These are phyloP conservation scores for Hemistola chrysoprasaria DNA, from an alignment of 2,888 invertebrate genomes.

Conservation along the genomic window DNA sequence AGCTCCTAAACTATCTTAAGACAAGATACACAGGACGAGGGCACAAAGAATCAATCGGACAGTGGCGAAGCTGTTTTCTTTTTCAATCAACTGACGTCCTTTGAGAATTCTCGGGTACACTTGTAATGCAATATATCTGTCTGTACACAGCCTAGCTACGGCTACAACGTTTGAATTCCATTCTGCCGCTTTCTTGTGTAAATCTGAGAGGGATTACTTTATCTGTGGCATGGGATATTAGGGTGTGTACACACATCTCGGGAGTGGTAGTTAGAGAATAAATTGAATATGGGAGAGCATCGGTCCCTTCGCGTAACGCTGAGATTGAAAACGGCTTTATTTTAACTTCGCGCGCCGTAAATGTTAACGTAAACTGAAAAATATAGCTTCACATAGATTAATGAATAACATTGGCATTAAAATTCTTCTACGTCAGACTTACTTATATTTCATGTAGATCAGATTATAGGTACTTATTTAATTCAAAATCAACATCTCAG, in stretches of 20 bases:
- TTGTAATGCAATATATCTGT: constrained; percentile 36
- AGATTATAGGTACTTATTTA: no score
- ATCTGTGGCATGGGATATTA: constrained; percentile 36
- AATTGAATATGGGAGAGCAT: constrained; percentile 66
- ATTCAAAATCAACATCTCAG: no score
- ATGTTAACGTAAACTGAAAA: constrained; percentile 46
- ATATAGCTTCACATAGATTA: constrained; percentile 42
- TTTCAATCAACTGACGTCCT: constrained; percentile 74
- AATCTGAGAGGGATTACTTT: constrained; percentile 14
- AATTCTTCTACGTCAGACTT: no score
- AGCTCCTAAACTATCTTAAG: constrained; percentile 43
- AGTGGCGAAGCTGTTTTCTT: constrained; percentile 74
- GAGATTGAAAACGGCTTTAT: constrained; percentile 63
- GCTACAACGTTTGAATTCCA: constrained; percentile 5
- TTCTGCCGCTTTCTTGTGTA: constrained; percentile 16
- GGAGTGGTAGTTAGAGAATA: constrained; percentile 67
- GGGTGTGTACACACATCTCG: constrained; percentile 34
- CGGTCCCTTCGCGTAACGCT: constrained; percentile 48
- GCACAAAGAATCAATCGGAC: constrained; percentile 74
- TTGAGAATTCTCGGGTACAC: constrained; percentile 49
- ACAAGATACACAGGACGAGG: constrained; percentile 58
- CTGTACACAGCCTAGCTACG: constrained; percentile 40
- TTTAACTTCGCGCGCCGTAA: constrained; percentile 57
- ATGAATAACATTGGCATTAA: constrained; percentile 20
- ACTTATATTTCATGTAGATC: no score